Percentiles rank a stretch among this genome's conserved stretches.
Evolutionary conservation across 2,888 invertebrate species (phyloP).

Genomic region (Meghimatium bilineatum): DNA sequence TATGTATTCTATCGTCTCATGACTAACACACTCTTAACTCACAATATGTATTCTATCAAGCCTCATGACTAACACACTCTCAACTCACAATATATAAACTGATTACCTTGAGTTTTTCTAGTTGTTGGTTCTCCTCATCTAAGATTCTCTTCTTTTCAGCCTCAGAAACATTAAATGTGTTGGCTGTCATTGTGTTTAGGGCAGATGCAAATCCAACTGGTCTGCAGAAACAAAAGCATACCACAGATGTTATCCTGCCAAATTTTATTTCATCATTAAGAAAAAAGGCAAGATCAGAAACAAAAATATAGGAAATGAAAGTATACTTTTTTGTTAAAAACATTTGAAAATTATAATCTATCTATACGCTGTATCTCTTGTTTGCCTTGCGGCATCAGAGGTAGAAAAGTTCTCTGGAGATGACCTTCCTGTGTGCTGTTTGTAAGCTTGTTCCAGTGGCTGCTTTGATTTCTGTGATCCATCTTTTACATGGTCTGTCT

Average conservation of each 20-base stretch:
- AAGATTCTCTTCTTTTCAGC: slow-evolving; percentile 89
- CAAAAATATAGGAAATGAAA: too few species aligned
- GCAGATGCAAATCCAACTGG: slow-evolving; percentile 72
- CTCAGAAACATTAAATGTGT: slow-evolving; percentile 85
- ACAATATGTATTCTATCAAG: background rate
- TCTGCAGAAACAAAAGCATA: slow-evolving; percentile 55
- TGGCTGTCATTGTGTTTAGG: slow-evolving; percentile 68
- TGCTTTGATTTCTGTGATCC: too few species aligned
- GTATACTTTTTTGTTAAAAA: too few species aligned
- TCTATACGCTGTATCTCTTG: too few species aligned
- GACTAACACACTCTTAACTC: background rate
- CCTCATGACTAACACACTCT: background rate
- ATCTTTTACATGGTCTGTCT: too few species aligned
- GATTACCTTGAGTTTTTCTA: slow-evolving; percentile 92
- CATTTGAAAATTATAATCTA: too few species aligned
- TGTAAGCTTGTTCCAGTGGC: too few species aligned
- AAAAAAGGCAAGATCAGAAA: too few species aligned
- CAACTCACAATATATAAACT: background rate
- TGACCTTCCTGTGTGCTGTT: too few species aligned
- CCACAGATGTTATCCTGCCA: background rate
- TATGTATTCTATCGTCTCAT: background rate
- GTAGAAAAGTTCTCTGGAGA: too few species aligned
- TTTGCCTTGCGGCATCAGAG: too few species aligned
- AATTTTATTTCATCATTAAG: background rate
- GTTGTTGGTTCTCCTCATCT: slow-evolving; percentile 96